phyloP scores from a whole-genome alignment of 2,797 vertebrate genomes.

The Oophaga sylvatica region DNA sequence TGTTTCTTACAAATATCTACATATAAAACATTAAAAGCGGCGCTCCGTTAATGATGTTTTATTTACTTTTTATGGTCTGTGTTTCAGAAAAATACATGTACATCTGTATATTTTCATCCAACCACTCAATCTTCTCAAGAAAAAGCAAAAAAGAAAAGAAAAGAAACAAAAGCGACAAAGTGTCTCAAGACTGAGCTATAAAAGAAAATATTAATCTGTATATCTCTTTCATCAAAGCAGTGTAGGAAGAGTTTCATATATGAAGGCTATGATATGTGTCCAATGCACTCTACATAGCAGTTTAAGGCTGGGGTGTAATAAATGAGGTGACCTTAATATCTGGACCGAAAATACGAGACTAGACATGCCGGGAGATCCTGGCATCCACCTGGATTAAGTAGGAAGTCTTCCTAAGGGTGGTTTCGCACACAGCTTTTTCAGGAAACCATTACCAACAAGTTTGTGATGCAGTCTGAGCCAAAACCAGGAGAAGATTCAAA shows the following conservation, averaged over 20 bases:
- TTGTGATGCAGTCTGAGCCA: too few species aligned
- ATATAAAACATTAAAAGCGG: slow-evolving; percentile 78
- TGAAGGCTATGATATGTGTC: slow-evolving; percentile 64
- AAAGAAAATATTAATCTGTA: slow-evolving; percentile 48
- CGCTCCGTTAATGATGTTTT: slow-evolving; percentile 66
- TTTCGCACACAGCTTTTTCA: too few species aligned
- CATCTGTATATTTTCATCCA: slow-evolving; percentile 73
- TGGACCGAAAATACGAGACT: slow-evolving; percentile 61
- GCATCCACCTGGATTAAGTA: slow-evolving; percentile 62
- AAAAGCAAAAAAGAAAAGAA: not conserved
- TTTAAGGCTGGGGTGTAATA: slow-evolving; percentile 76
- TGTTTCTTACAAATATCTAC: slow-evolving; percentile 78
- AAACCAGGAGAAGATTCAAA: too few species aligned
- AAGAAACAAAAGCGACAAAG: slow-evolving; percentile 32
- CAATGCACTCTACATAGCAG: slow-evolving; percentile 66
- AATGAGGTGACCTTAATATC: slow-evolving; percentile 60
- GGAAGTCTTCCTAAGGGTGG: slow-evolving; percentile 35
- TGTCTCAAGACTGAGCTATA: slow-evolving; percentile 23
- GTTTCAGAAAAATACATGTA: slow-evolving; percentile 77
- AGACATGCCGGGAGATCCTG: slow-evolving; percentile 47
- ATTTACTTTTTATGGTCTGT: slow-evolving; percentile 67
- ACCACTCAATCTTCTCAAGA: slow-evolving; percentile 26
- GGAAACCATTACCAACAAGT: too few species aligned
- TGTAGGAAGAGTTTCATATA: slow-evolving; percentile 63
- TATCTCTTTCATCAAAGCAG: slow-evolving; percentile 57